Evolutionary conservation across 2,113 vertebrate genomes (phyloP).

Genomic region (Euleptes europaea): DNA sequence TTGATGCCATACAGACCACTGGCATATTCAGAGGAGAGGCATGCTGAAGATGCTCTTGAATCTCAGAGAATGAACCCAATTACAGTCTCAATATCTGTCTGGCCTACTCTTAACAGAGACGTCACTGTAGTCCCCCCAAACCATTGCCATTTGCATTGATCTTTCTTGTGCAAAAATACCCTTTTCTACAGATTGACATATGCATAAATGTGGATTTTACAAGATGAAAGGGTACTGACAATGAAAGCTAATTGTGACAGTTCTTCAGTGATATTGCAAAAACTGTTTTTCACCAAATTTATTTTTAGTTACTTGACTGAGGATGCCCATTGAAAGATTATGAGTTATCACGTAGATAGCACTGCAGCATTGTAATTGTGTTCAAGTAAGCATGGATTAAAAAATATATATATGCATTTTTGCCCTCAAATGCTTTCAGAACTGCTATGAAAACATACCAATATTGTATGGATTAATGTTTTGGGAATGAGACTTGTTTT

Average conservation of each 20-base stretch:
- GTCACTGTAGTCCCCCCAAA: not conserved
- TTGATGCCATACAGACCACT: not conserved
- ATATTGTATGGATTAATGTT: not conserved
- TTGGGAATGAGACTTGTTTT: too few species aligned
- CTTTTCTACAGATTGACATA: not conserved
- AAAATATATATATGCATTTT: not conserved
- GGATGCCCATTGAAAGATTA: not conserved
- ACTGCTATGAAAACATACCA: not conserved
- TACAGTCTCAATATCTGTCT: not conserved
- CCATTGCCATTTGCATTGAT: not conserved
- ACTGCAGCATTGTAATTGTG: not conserved
- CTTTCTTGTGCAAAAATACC: not conserved
- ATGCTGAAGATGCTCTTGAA: not conserved
- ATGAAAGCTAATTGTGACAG: not conserved
- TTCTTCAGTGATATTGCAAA: not conserved
- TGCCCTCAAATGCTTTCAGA: not conserved
- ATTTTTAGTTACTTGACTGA: not conserved
- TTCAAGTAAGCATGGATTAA: not conserved
- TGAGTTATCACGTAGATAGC: not conserved
- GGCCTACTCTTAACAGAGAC: not conserved
- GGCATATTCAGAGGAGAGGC: not conserved
- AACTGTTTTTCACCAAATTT: not conserved
- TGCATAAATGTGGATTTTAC: not conserved
- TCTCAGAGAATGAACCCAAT: not conserved
- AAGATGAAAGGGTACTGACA: not conserved